Conservation (phyloP, 1,140 invertebrate species). For the Drosophila pectinifera region DNA sequence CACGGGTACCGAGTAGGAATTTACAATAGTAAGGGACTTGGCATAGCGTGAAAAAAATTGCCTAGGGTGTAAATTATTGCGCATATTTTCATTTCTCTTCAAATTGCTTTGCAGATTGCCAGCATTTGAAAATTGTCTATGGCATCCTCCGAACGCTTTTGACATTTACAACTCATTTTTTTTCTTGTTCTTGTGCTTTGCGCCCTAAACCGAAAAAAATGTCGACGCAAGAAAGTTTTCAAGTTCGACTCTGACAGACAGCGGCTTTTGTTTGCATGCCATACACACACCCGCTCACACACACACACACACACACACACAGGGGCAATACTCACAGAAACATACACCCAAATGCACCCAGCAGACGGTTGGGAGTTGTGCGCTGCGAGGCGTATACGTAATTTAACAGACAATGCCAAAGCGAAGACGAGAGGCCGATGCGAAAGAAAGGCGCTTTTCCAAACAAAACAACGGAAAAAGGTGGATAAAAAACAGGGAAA, state of each 20-base stretch:
- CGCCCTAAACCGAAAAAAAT: slow-evolving; percentile 37
- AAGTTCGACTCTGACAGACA: slow-evolving; percentile 80
- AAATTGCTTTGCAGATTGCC: slow-evolving; percentile 81
- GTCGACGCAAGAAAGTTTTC: slow-evolving; percentile 72
- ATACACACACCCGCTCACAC: slow-evolving; percentile 39
- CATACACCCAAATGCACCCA: slow-evolving; percentile 29
- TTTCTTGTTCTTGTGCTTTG: slow-evolving; percentile 25
- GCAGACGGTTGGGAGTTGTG: slow-evolving; percentile 49
- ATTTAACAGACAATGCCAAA: slow-evolving; percentile 76
- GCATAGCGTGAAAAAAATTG: slow-evolving; percentile 47
- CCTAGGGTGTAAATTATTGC: slow-evolving; percentile 82
- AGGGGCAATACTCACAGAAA: slow-evolving; percentile 5
- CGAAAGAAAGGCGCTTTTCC: slow-evolving; percentile 40
- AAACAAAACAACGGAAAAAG: slow-evolving; percentile 47
- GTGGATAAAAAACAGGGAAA: slow-evolving; percentile 59
- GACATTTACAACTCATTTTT: slow-evolving; percentile 81
- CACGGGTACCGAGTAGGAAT: slow-evolving; percentile 14
- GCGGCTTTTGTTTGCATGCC: slow-evolving; percentile 77
- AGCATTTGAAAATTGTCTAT: slow-evolving; percentile 78
- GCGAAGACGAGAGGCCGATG: slow-evolving; percentile 44
- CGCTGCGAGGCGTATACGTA: slow-evolving; percentile 77
- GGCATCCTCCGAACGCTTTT: slow-evolving; percentile 72
- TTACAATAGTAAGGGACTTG: slow-evolving; percentile 8
- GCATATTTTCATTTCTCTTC: slow-evolving; percentile 80
- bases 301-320: slow-evolving; percentile 19